These are phyloP conservation scores for Epirrhoe tristata DNA, from an alignment of 2,888 invertebrate genomes.

Conservation along the genomic window DNA sequence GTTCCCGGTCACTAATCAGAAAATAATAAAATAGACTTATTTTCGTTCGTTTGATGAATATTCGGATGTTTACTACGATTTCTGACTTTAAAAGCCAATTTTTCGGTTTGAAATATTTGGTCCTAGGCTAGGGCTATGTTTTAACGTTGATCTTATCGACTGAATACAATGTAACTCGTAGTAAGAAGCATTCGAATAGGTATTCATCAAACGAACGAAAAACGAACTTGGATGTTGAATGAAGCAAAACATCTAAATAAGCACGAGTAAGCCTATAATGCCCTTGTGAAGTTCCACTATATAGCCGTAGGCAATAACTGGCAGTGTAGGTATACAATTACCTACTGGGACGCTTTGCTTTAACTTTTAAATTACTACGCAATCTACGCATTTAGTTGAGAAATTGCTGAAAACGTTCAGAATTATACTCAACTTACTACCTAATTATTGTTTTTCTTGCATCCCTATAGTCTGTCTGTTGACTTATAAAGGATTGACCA, in stretches of 20 bases:
- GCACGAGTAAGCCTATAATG: not conserved
- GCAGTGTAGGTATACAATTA: slow-evolving; percentile 28
- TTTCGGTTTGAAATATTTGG: too few relatives aligned
- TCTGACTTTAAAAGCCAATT: too few relatives aligned
- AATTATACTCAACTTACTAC: slow-evolving; percentile 24
- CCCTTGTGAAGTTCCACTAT: slow-evolving; percentile 8
- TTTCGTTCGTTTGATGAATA: too few relatives aligned
- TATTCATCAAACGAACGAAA: too few relatives aligned
- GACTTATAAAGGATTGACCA: slow-evolving; percentile 9
- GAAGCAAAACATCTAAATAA: not conserved
- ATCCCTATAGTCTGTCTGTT: slow-evolving; percentile 5
- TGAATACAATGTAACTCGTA: too few relatives aligned
- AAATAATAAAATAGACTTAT: too few relatives aligned
- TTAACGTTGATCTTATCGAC: too few relatives aligned
- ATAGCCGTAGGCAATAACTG: slow-evolving; percentile 22
- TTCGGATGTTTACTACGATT: too few relatives aligned
- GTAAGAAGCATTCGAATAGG: too few relatives aligned
- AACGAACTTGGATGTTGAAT: too few relatives aligned
- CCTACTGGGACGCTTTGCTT: slow-evolving; percentile 9
- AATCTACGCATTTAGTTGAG: slow-evolving; percentile 21
- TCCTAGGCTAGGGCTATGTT: too few relatives aligned
- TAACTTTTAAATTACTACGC: slow-evolving; percentile 23
- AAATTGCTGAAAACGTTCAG: slow-evolving; percentile 18
- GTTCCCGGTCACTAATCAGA: too few relatives aligned
- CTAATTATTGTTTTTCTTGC: slow-evolving; percentile 23